Evolutionary conservation across 1,140 invertebrate genomes (phyloP).

Genomic region (Pogonomyrmex barbatus): DNA sequence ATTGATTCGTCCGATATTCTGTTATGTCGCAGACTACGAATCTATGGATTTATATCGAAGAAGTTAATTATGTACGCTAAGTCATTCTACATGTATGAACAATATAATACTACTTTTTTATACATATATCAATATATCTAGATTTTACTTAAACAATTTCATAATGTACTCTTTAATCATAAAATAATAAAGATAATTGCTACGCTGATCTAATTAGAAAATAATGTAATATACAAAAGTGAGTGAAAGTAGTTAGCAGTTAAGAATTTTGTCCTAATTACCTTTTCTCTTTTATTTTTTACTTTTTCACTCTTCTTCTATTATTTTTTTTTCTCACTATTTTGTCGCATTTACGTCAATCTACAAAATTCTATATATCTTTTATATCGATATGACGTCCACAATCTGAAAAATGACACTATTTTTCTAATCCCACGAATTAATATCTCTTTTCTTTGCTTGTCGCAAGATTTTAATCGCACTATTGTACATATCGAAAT

Average conservation of each 20-base stretch:
- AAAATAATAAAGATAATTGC: slow-evolving; percentile 10
- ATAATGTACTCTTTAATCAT: neutral
- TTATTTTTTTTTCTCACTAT: neutral
- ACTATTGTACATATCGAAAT: slow-evolving; percentile 11
- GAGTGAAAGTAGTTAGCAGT: neutral
- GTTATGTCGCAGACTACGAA: slow-evolving; percentile 3
- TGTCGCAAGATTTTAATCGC: slow-evolving; percentile 30
- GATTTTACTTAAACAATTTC: slow-evolving; percentile 21
- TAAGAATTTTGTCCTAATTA: neutral
- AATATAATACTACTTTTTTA: slow-evolving; percentile 23
- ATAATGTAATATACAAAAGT: neutral
- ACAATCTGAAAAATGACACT: slow-evolving; percentile 2
- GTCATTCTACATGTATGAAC: neutral
- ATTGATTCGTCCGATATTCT: slow-evolving; percentile 36
- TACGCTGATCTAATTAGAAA: neutral
- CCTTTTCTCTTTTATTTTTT: too few relatives aligned
- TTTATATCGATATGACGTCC: neutral
- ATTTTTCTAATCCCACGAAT: slow-evolving; percentile 11
- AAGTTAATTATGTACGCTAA: slow-evolving; percentile 52
- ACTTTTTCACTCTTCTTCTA: neutral
- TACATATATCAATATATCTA: neutral
- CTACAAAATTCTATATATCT: neutral
- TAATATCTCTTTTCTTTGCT: neutral
- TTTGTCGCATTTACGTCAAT: neutral
- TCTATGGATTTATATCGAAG: slow-evolving; percentile 40